Base-by-base conservation (phyloP, 37 sponge, comb jelly and placozoan genomes). In the Chondrilla cf. caribensis region DNA sequence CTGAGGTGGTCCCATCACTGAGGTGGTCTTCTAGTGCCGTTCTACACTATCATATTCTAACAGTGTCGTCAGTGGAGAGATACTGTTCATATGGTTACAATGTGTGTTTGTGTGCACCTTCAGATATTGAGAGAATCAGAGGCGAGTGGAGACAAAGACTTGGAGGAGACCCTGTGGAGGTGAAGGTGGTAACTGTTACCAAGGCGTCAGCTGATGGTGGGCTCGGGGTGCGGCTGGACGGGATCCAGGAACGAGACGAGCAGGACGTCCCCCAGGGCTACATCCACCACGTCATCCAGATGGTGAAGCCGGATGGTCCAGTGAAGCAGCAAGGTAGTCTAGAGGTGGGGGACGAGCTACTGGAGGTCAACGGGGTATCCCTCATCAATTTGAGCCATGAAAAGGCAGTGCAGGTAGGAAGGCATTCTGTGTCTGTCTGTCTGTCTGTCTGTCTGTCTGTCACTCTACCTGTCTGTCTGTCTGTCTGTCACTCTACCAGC, bases 151-250 rank as follows among this genome's bases (percentile, higher is more conserved):
- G 11, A 11, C 51, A 47, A 11, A 47, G 51, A 47, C 11, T 47
- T 6, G 51, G 51, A 47, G 51, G 51, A 6, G 11, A 6, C 6
- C 51, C 11, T n/a, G 18, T 73, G 25, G 76, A 73, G 76, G 25
- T 73, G 0, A 73, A 73, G 43, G 43, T 73, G 1, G 76, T 73
- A 43, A 73, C 44, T 18, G 25, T 73, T 73, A 37, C 31, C 36
- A 73, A 73, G 76, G 29, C 76, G 41, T 37, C 76, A 19, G n/a
- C 72, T 7, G 39, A 66, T 32, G 82, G 39, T 6, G 83, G 89
- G n/a, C 81, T 91, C 8, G 91, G 91, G 24, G 81, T 91, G 35
- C 54, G 79, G 4, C 79, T 91, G 88, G 88, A 91, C 58, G 87
- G 85, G 25, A 91, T 80, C 35, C 87, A 83, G 24, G 84, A 86